Evolutionary conservation across 2,113 vertebrate species (phyloP).

Genomic region (Paracanthobrama guichenoti): DNA sequence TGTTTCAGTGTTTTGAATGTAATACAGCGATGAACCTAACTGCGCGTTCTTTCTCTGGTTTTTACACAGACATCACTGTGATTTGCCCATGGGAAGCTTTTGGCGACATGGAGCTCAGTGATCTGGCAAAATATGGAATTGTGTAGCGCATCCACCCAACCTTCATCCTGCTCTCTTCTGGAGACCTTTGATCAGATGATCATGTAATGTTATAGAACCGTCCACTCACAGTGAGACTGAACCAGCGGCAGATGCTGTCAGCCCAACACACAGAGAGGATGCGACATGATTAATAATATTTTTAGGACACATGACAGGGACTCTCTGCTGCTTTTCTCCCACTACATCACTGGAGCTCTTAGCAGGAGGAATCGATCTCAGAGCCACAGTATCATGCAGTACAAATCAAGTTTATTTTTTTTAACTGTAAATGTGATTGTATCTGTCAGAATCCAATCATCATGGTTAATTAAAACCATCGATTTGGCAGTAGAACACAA

Average conservation of each 20-base stretch:
- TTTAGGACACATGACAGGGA: background rate
- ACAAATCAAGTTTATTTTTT: constrained; percentile 60
- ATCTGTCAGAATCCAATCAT: background rate
- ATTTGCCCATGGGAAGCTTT: constrained; percentile 96
- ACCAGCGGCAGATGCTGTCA: background rate
- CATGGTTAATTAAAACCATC: background rate
- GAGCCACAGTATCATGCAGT: too few species aligned
- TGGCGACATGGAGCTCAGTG: constrained; percentile 92
- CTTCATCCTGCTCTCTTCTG: background rate
- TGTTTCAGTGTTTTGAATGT: too few species aligned
- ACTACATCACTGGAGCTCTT: too few species aligned
- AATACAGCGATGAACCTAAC: background rate
- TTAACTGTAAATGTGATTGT: constrained; percentile 35
- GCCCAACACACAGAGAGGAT: background rate
- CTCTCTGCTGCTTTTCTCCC: too few species aligned
- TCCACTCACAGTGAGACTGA: background rate
- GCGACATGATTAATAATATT: background rate
- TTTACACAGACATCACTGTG: constrained; percentile 84
- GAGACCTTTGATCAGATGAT: background rate
- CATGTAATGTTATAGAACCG: background rate
- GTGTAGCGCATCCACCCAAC: background rate
- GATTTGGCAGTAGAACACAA: constrained; percentile 14
- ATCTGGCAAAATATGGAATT: constrained; percentile 80
- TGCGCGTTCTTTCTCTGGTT: background rate
- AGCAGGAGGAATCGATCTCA: background rate